Evolutionary conservation across 2,888 invertebrate species (phyloP).

Genomic region (Cataglyphis livida): DNA sequence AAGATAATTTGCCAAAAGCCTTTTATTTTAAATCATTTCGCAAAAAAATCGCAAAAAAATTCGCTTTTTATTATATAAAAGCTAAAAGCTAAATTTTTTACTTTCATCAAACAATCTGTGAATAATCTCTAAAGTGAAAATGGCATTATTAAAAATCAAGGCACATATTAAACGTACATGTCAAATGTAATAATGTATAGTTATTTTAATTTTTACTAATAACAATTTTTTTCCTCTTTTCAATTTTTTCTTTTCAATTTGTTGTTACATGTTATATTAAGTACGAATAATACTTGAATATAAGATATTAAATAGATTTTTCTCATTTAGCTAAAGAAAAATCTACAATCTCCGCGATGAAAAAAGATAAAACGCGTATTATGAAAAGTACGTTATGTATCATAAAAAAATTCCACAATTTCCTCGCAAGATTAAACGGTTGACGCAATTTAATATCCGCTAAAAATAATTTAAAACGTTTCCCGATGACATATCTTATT

Average conservation of each 20-base stretch:
- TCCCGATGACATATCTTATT: background rate
- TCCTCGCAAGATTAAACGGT: background rate
- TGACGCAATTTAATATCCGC: background rate
- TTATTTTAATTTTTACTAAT: background rate
- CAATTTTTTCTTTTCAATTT: background rate
- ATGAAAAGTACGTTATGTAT: background rate
- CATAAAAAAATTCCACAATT: background rate
- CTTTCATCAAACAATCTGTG: slow-evolving; percentile 6
- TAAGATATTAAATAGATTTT: background rate
- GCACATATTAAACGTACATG: background rate
- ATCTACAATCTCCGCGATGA: background rate
- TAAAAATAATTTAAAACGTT: slow-evolving; percentile 19
- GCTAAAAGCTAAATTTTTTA: background rate
- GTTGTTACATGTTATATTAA: background rate
- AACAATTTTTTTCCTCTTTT: background rate
- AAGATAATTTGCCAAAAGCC: background rate
- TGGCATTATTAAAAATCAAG: background rate
- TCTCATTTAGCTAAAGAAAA: background rate
- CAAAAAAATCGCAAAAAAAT: background rate
- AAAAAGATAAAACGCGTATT: background rate
- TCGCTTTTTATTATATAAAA: background rate
- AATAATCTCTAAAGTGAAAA: background rate
- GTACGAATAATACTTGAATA: background rate
- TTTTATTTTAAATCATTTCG: slow-evolving; percentile 17
- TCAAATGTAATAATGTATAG: background rate